Evolutionary conservation across 2,888 invertebrate genomes (phyloP), one percentile per base, ranked within the genome.

Genomic region (Pseudanteris insignis): DNA sequence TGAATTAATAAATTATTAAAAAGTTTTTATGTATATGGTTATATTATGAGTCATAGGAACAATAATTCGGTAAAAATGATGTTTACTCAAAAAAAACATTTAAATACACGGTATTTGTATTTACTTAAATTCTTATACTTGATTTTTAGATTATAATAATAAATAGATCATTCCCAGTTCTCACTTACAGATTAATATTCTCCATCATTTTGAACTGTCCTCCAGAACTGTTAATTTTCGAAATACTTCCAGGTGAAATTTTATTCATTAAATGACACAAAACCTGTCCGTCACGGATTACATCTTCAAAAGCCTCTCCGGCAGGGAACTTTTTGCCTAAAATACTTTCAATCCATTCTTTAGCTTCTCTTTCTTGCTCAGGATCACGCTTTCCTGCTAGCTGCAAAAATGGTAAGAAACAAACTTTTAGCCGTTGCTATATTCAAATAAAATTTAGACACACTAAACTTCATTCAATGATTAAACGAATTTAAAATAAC

Each of bases 181-280:
- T n/a, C 7, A 83, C 88, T 86, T 80, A 96, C 90, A 89, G 85
- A 83, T 93, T 94, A 81, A 98, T 94, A 86, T 99, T 99, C 83
- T 99, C 98, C 98, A 99, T 99, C 89, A 98, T 90, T 81, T 97
- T 98, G 89, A 99, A 99, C 79, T 96, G 96, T 79, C 96, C 96
- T 70, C 96, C 96, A 36, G 89, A 87, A 69, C 89, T 88, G 86
- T 98, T 96, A 83, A 98, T 89, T 83, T 96, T 97, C 76, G 87
- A 77, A 62, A 97, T 84, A 65, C 92, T 84, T 72, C 95, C 95
- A 36, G 98, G 97, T 67, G 87, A 83, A 70, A 99, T 83, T 80
- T 91, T 93, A 87, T 99, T 98, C 84, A 98, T 94, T 73, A 99
- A 82, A 76, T 90, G 89, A 86, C 96, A 97, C 66, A 97, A 88